Base-by-base conservation (phyloP, 1,140 invertebrate species). In the Hyles vespertilio region DNA sequence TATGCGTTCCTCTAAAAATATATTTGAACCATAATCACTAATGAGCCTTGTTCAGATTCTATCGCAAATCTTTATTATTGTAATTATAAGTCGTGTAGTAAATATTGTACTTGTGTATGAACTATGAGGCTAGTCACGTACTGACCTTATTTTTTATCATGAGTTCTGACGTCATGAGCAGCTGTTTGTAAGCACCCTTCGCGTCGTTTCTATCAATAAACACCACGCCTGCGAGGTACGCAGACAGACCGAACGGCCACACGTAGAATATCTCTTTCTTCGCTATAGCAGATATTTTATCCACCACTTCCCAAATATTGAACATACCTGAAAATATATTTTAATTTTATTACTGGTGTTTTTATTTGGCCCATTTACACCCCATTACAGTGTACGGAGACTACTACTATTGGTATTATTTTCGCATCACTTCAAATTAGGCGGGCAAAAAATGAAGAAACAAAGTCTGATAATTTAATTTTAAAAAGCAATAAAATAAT, bases 241-340 rank as follows among this genome's bases (percentile, higher is more conserved):
- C 94, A 0, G 94, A 94, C 3, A 98, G 78, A 2, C 97, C 98
- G 86, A 98, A 97, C 0, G 97, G 96, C 92, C 96, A 96, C 2
- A 94, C 92, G 83, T 96, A 98, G 70, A 97, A 93, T 32, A 99
- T 76, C 77, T 97, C 96, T 73, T 95, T 94, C 80, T 98, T 98
- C 3, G 96, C 95, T 45, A 98, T 93, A 10, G 94, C 94, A 3
- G 96, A 94, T 77, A 95, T 94, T 72, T 94, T 95, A 67, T 93
- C 91, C 89, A 96, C 94, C 22, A 94, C 91, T 7, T 95, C 94
- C 97, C 97, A 98, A 65, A 98, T 91, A 71, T 96, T 92, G 74
- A 97, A 94, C 92, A 94, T 92, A 46, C 94, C 94, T 93, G 70
- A 52, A 84, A 80, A 63, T 12, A 48, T 10, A 48, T 11, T 3